Conservation (phyloP, 2,888 invertebrate genomes). For the Eueremaeus valkanovi region DNA sequence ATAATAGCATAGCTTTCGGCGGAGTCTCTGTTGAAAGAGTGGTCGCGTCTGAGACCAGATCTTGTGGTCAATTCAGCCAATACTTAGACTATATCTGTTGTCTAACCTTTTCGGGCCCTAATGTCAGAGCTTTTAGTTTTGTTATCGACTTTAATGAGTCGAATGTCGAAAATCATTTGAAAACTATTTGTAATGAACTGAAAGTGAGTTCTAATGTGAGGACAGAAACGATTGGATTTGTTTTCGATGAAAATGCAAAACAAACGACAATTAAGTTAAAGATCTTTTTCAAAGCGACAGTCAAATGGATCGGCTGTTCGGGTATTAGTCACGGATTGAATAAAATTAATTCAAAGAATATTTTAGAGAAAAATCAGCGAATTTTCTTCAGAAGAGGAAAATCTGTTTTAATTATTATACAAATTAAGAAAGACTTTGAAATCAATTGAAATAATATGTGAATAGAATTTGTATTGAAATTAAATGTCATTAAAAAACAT, state of each 20-base stretch:
- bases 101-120: slow-evolving; percentile 3
- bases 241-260: slow-evolving; percentile 11
- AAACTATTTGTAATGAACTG: neutral
- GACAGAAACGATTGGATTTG: slow-evolving; percentile 4
- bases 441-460: too few relatives aligned
- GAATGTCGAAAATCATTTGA: neutral
- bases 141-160: neutral
- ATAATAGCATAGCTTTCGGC: slow-evolving; percentile 2
- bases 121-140: neutral
- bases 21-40: neutral
- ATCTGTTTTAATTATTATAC: slow-evolving; percentile 4
- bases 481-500: too few relatives aligned
- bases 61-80: too few relatives aligned
- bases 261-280: neutral
- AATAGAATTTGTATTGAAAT: too few relatives aligned
- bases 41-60: neutral
- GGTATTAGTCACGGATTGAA: slow-evolving; percentile 6
- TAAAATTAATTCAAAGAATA: neutral
- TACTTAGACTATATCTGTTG: slow-evolving; percentile 2
- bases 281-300: neutral
- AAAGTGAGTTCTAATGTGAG: neutral
- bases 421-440: neutral
- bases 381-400: slow-evolving; percentile 4
- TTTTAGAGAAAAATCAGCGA: neutral
- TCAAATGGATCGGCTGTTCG: neutral